Percentiles rank a stretch among this genome's conserved stretches.
Evolutionary conservation across 2,797 vertebrate species (phyloP).

Genomic region (Gallinago solitaria): DNA sequence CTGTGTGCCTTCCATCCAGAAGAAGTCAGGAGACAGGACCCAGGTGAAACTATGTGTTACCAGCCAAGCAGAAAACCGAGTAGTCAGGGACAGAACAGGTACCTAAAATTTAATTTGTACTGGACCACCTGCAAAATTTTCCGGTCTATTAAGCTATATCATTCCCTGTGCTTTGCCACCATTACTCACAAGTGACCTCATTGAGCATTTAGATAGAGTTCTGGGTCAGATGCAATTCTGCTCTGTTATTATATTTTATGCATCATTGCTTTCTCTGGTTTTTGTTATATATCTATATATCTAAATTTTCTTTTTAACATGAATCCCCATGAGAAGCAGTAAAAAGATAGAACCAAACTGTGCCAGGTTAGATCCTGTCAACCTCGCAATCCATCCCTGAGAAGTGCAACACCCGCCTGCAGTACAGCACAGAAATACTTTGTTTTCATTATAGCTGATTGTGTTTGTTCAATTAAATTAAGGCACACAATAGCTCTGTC

Average conservation of each 20-base stretch:
- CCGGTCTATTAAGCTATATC: not conserved
- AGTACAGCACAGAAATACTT: conserved; percentile 1
- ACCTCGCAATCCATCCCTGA: not conserved
- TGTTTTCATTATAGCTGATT: conserved; percentile 1
- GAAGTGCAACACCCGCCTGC: not conserved
- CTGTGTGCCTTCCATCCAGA: not conserved
- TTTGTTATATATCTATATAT: not conserved
- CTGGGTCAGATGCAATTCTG: not conserved
- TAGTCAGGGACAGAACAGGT: not conserved
- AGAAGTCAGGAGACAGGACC: not conserved
- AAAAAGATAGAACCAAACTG: not conserved
- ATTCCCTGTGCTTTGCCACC: not conserved
- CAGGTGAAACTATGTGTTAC: not conserved
- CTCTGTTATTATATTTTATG: not conserved
- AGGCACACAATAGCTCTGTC: not conserved
- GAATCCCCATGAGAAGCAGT: not conserved
- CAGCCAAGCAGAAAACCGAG: not conserved
- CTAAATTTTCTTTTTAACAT: not conserved
- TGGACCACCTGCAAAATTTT: not conserved
- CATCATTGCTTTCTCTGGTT: not conserved
- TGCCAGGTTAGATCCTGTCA: not conserved
- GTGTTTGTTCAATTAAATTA: conserved; percentile 51
- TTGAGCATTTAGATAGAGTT: not conserved
- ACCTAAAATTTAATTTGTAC: not conserved
- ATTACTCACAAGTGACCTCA: not conserved